phyloP scores from a whole-genome alignment of 2,888 invertebrate genomes.

The Synergus japonicus region DNA sequence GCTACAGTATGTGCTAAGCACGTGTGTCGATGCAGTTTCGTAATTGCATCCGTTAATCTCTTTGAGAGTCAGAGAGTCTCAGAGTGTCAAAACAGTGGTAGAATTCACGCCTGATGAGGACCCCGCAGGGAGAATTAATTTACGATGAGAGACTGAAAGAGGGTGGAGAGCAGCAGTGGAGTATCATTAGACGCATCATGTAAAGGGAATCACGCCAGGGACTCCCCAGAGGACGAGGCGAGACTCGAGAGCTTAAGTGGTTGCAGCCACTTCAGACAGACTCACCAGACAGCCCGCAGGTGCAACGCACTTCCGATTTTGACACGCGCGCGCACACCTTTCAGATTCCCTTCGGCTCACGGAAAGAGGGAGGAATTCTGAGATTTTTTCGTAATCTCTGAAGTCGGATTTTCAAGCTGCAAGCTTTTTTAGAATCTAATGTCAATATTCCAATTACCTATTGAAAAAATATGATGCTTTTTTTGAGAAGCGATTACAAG shows the following conservation, averaged over 20 bases:
- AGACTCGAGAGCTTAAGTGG: slow-evolving; percentile 39
- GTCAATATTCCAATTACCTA: too few relatives aligned
- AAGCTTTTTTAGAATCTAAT: background rate
- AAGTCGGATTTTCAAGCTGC: background rate
- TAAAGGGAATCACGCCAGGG: slow-evolving; percentile 43
- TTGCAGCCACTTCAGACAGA: slow-evolving; percentile 62
- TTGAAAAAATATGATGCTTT: too few relatives aligned
- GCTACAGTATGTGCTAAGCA: slow-evolving; percentile 52
- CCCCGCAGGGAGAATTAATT: slow-evolving; percentile 29
- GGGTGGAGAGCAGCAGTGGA: background rate
- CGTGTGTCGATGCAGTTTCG: slow-evolving; percentile 51
- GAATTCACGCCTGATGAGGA: slow-evolving; percentile 24
- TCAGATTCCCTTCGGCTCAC: background rate
- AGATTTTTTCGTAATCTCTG: slow-evolving; percentile 15
- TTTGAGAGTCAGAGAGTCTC: background rate
- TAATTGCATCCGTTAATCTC: slow-evolving; percentile 32
- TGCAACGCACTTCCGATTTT: slow-evolving; percentile 27
- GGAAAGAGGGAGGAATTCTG: slow-evolving; percentile 7
- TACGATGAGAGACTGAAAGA: slow-evolving; percentile 14
- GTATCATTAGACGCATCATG: slow-evolving; percentile 33
- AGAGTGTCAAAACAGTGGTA: slow-evolving; percentile 8
- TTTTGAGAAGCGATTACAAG: too few relatives aligned
- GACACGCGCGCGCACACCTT: slow-evolving; percentile 7
- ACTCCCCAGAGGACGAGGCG: slow-evolving; percentile 32
- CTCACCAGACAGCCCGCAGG: slow-evolving; percentile 57